These are phyloP conservation scores for Pristionchus mayeri DNA, from an alignment of 2,888 invertebrate genomes.

Conservation along the genomic window DNA sequence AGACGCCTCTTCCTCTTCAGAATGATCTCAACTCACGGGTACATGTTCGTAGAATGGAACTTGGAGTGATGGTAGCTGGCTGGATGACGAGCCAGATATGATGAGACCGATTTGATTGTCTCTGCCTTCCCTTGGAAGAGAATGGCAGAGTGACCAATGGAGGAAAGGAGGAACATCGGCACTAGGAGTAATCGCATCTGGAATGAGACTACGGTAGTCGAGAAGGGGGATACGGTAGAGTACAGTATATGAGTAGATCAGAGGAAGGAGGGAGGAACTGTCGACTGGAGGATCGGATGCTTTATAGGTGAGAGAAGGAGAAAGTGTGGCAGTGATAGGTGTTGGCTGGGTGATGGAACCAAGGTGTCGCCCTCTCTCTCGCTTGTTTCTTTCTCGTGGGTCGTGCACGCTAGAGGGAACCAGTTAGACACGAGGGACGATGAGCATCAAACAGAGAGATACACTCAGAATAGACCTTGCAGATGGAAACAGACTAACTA, in stretches of 20 bases:
- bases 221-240: too few relatives aligned
- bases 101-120: not conserved
- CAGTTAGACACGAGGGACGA: not conserved
- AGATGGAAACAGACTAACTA: not conserved
- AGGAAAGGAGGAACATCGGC: not conserved
- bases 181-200: conserved; percentile 25
- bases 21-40: not conserved
- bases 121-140: conserved; percentile 12
- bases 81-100: not conserved
- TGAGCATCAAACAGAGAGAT: not conserved
- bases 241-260: conserved; percentile 14
- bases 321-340: not conserved
- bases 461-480: not conserved
- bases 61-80: conserved; percentile 10
- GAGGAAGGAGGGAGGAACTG: not conserved
- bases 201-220: not conserved
- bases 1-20: not conserved
- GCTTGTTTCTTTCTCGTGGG: not conserved
- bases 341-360: not conserved
- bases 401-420: conserved; percentile 9
- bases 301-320: not conserved
- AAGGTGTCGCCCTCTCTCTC: not conserved
- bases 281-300: not conserved
- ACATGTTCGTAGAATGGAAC: not conserved
- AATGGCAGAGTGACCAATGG: conserved; percentile 3